These are phyloP conservation scores for Pyralis farinalis DNA, from an alignment of 2,888 invertebrate species.

Conservation along the genomic window DNA sequence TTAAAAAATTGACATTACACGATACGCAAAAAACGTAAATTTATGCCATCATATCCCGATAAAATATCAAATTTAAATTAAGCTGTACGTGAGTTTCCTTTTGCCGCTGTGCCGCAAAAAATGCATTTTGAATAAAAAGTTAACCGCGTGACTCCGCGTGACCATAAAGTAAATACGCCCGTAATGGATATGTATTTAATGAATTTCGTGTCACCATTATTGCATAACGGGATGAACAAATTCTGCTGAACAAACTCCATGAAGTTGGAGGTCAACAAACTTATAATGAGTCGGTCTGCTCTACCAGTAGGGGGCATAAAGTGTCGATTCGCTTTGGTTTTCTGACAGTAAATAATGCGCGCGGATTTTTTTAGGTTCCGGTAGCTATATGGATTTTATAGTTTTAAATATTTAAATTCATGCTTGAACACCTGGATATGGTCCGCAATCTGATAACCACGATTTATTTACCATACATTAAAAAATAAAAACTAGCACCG, in stretches of 20 bases:
- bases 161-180: slow-evolving; percentile 13
- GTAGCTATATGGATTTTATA: slow-evolving; percentile 11
- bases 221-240: slow-evolving; percentile 46
- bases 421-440: neutral
- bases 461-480: neutral
- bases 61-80: slow-evolving; percentile 50
- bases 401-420: neutral
- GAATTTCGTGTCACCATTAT: slow-evolving; percentile 45
- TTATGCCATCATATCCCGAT: slow-evolving; percentile 28
- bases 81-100: slow-evolving; percentile 34
- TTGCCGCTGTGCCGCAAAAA: slow-evolving; percentile 26
- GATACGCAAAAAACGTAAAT: slow-evolving; percentile 26
- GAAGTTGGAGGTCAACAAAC: slow-evolving; percentile 35
- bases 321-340: slow-evolving; percentile 25
- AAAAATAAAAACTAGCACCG: neutral
- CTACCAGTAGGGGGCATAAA: slow-evolving; percentile 28
- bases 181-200: slow-evolving; percentile 29
- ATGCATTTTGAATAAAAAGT: slow-evolving; percentile 12
- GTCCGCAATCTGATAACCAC: too few relatives aligned
- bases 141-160: slow-evolving; percentile 7
- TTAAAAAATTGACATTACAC: slow-evolving; percentile 17
- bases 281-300: slow-evolving; percentile 23
- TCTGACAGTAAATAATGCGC: slow-evolving; percentile 24
- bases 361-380: slow-evolving; percentile 16
- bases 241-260: slow-evolving; percentile 13